Evolutionary conservation across 2,888 invertebrate species (phyloP), one percentile per base, ranked within the genome.

Genomic region (Mayetiola destructor): DNA sequence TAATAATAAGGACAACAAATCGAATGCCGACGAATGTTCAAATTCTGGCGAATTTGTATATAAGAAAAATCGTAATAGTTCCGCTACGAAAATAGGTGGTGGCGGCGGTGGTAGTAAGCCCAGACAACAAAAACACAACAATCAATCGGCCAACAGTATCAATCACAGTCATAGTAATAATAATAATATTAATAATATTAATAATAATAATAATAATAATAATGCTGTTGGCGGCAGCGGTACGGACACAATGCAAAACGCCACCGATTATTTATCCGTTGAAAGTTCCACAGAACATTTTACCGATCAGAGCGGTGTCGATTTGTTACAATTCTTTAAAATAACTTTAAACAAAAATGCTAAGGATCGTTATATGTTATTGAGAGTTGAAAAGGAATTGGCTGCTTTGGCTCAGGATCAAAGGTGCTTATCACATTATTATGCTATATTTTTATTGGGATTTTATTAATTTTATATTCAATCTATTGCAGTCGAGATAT

Each of bases 261-360:
- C 48, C 55, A 57, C 23, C 36, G 48, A 48, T n/a, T 48, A 30
- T 32, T 53, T 9, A 30, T 53, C 30, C 2, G n/a, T 73, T 85
- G 86, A 86, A 70, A 86, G 81, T 67, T 86, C 85, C 69, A 80
- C 80, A 60, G 86, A 87, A 67, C 78, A 80, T 68, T 82, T 81
- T 66, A 81, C 81, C 27, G 88, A 88, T 69, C 81, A 82, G 56
- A 71, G 70, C 57, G 88, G 87, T 37, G 81, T 84, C 3, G 91
- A 96, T 69, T 74, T 95, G 61, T 84, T 89, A 62, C 80, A 81
- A 61, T 96, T 96, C 71, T 87, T 96, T 60, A 84, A 84, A 60
- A 88, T 89, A 62, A 94, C 94, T 0, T 76, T 96, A 57, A 91
- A 93, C 71, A 88, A 90, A 69, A 92, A 88, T 71, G 80, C 84